Base-by-base conservation (phyloP, 2,888 invertebrate genomes). In the Philonicus albiceps region DNA sequence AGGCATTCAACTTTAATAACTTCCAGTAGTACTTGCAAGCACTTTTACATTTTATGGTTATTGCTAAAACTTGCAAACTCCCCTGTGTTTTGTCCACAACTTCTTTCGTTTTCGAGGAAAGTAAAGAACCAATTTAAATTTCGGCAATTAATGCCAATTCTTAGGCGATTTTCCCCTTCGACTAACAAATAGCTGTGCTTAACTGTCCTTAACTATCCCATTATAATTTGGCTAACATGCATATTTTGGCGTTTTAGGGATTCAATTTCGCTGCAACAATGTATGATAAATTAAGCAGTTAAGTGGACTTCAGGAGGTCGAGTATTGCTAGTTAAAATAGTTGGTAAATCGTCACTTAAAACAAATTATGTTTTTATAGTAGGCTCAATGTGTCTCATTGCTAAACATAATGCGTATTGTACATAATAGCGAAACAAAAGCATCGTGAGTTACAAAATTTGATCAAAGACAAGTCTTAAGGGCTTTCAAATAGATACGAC, bases 11-110 rank as follows among this genome's bases (percentile, higher is more conserved):
- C 22, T 64, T 83, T 64, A 83, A 55, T 55, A 53, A 64, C 81
- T 19, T 22, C 8, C 34, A 64, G 27, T 83, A 64, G 31, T 64
- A 64, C 27, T 34, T 4, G 13, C 55, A 83, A 83, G 81, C 64
- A 64, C 64, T 64, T 83, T 34, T 13, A 55, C 55, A 34, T 83
- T 83, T 83, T 83, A 83, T 83, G 81, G 37, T 83, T 64, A 83
- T 83, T 83, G 64, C 34, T 64, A 4, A 55, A 64, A 27, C 5
- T 80, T 53, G 34, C 34, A 75, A 75, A 34, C 19, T 34, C 19
- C 8, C 31, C 37, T 22, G n/a, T 19, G 37, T 75, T 37, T 75
- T n/a, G n/a, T 34, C 13, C 7, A 37, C 34, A 7, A 64, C 1
- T 64, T 64, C 64, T 22, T 64, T 64, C 64, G 27, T 22, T 64